phyloP scores from a whole-genome alignment of 2,113 vertebrate genomes.

The Holacanthus passer region DNA sequence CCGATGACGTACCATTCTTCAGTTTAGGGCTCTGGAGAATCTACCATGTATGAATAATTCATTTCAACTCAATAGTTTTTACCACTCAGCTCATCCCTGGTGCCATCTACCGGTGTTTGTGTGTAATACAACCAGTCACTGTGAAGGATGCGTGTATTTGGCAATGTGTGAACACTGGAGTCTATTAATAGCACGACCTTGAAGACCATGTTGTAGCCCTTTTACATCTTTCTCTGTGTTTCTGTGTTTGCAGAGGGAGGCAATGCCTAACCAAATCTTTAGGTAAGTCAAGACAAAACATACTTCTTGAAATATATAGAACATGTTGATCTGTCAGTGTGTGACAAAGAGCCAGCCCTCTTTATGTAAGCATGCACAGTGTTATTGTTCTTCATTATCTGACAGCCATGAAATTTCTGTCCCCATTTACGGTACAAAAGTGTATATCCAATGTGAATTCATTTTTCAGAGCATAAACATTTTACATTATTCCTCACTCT shows the following conservation, averaged over 20 bases:
- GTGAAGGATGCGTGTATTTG: constrained; percentile 8
- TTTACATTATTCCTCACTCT: not conserved
- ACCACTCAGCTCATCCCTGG: constrained; percentile 34
- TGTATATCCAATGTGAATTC: not conserved
- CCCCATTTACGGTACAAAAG: not conserved
- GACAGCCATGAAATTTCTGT: not conserved
- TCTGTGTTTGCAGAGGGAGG: constrained; percentile 74
- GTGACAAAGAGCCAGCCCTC: not conserved
- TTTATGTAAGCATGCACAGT: constrained; percentile 1
- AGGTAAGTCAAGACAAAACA: constrained; percentile 54
- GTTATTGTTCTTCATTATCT: not conserved
- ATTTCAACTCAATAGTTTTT: constrained; percentile 16
- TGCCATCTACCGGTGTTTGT: constrained; percentile 67
- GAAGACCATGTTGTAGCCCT: constrained; percentile 20
- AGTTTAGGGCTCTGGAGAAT: constrained; percentile 11
- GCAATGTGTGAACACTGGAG: constrained; percentile 31
- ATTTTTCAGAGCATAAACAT: not conserved
- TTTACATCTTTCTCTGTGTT: constrained; percentile 35
- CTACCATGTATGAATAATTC: constrained; percentile 20
- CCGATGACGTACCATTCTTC: constrained; percentile 7
- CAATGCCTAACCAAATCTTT: constrained; percentile 72
- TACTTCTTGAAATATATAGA: not conserved
- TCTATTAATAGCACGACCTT: constrained; percentile 69
- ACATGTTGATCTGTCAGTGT: not conserved
- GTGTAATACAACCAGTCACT: constrained; percentile 34